These are phyloP conservation scores for Drosophila pseudoobscura DNA, from an alignment of 1,140 invertebrate genomes.

Conservation along the genomic window DNA sequence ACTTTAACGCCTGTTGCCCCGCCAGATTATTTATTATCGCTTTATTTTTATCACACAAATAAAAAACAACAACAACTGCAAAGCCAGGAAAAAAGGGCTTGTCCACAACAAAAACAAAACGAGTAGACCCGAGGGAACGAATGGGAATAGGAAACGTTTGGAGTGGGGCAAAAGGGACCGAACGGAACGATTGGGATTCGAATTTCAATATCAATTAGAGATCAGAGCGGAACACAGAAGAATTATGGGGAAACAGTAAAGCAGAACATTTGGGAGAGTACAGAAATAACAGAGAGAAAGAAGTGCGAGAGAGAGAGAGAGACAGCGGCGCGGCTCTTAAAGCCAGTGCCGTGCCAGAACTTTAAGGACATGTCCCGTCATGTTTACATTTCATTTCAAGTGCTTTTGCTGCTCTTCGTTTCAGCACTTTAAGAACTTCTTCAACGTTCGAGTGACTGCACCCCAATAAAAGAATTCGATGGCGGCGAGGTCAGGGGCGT, in stretches of 20 bases:
- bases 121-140: not conserved
- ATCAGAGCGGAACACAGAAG: conserved; percentile 4
- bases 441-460: conserved; percentile 14
- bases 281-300: no score
- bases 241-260: no score
- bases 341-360: conserved; percentile 46
- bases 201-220: not conserved
- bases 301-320: not conserved
- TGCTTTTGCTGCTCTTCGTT: conserved; percentile 4
- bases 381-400: conserved; percentile 58
- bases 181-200: not conserved
- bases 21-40: conserved; percentile 78
- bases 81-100: conserved; percentile 70
- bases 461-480: no score
- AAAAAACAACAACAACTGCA: conserved; percentile 53
- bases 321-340: not conserved
- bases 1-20: conserved; percentile 63
- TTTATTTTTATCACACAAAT: conserved; percentile 81
- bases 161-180: not conserved
- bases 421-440: conserved; percentile 45
- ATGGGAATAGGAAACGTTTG: conserved; percentile 22
- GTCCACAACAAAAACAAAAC: conserved; percentile 41
- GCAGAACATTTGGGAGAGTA: no score
- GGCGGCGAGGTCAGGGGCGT: conserved; percentile 38
- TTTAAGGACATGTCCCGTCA: conserved; percentile 68